phyloP scores from a whole-genome alignment of 2,888 invertebrate species.

The Sympetrum striolatum region DNA sequence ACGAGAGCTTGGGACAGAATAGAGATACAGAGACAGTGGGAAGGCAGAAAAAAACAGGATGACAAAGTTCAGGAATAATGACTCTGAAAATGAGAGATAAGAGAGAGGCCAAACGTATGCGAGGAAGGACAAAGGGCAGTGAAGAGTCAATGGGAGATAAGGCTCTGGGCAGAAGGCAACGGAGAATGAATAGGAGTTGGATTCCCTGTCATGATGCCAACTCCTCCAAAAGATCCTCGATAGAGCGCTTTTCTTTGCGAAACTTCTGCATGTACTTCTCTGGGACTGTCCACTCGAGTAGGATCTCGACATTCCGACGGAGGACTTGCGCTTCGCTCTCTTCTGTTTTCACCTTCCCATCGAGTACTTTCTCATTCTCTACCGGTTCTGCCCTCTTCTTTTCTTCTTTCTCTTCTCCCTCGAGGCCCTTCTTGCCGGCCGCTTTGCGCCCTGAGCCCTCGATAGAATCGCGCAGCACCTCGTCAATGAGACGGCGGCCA shows the following conservation, averaged over 20 bases:
- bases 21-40: background rate
- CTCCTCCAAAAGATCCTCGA: conserved; percentile 80
- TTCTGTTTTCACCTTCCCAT: conserved; percentile 50
- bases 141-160: conserved; percentile 24
- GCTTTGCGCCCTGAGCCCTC: conserved; percentile 75
- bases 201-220: conserved; percentile 64
- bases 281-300: conserved; percentile 83
- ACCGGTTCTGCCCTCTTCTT: background rate
- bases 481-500: conserved; percentile 78
- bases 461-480: conserved; percentile 79
- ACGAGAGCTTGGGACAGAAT: background rate
- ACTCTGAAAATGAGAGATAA: background rate
- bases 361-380: background rate
- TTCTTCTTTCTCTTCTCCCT: background rate
- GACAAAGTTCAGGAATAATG: conserved; percentile 4
- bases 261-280: conserved; percentile 79
- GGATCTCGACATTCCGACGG: conserved; percentile 76
- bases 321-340: conserved; percentile 70
- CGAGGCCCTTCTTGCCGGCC: conserved; percentile 58
- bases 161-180: conserved; percentile 38
- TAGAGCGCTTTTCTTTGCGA: conserved; percentile 74
- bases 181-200: conserved; percentile 20
- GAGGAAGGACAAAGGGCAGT: conserved; percentile 31
- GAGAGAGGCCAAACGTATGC: background rate
- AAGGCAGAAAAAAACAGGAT: background rate